Evolutionary conservation across 2,888 invertebrate species (phyloP), one percentile per base, ranked within the genome.

Genomic region (Drosophila acutilabella): DNA sequence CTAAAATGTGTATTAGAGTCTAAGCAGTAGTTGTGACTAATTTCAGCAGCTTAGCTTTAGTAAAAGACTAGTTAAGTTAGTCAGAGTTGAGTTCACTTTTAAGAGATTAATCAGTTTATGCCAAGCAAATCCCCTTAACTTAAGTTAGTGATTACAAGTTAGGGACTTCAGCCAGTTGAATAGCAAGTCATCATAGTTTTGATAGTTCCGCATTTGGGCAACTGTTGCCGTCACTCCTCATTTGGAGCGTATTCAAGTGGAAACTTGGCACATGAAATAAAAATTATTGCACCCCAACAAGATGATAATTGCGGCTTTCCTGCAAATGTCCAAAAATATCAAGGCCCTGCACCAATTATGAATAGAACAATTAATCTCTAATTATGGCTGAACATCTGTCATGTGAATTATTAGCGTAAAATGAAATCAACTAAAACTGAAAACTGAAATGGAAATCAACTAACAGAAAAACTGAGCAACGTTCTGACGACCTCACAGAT

Each of bases 341-440:
- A 74, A 54, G 54, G 59, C 64, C 54, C 54, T 68, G 76, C 74
- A 70, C 79, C 80, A 83, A 84, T 88, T 89, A 83, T 89, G 87
- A 89, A 83, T 80, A 90, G 84, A 91, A 91, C 91, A 91, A 91
- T 91, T 91, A 91, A 91, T 91, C 91, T 91, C 91, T 91, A 91
- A 91, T 91, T 91, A 91, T 89, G 89, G 85, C 80, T 88, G 89
- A 91, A 84, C 90, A 90, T 91, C 90, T 91, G 91, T 91, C 91
- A 88, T 71, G 87, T 80, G 85, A 90, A 82, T 88, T 86, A 86
- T 88, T 89, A 85, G 80, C 78, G 71, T 61, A 69, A 69, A 71
- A 57, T 67, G 71, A 61, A 74, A 59, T 71, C 64, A 47, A 45
- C 41, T 60, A 52, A 69, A 71, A 56, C 53, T 70, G 66, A 52